A percentile compares a stretch with the other conserved stretches of the same genome.
Evolutionary conservation across 1,140 invertebrate species (phyloP).

Genomic region (Theocolax elegans): DNA sequence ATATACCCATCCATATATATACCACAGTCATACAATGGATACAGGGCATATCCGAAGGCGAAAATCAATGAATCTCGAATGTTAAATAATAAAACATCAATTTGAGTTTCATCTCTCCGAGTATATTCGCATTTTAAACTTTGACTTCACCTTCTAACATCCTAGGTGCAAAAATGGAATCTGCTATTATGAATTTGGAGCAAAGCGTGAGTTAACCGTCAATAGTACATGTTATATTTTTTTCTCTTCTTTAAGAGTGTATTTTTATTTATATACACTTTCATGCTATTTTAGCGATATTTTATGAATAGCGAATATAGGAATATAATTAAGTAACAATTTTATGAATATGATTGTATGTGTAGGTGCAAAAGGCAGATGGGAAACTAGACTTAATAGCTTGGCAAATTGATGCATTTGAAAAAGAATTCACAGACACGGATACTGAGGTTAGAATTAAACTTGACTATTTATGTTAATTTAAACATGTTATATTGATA

Average conservation of each 20-base stretch:
- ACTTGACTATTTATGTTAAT: constrained; percentile 3
- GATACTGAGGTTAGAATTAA: constrained; percentile 56
- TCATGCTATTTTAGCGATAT: neutral
- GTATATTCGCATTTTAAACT: constrained; percentile 10
- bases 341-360: constrained; percentile 31
- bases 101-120: constrained; percentile 4
- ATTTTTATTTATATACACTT: neutral
- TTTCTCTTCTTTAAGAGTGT: no score
- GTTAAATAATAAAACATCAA: constrained; percentile 49
- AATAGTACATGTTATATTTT: no score
- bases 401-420: constrained; percentile 65
- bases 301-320: neutral
- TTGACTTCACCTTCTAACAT: constrained; percentile 34
- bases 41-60: constrained; percentile 40
- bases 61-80: constrained; percentile 51
- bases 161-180: constrained; percentile 50
- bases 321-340: neutral
- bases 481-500: constrained; percentile 25
- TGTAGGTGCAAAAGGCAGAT: constrained; percentile 61
- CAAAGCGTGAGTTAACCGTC: constrained; percentile 58
- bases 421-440: constrained; percentile 63
- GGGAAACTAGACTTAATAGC: constrained; percentile 64
- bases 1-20: no score
- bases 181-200: constrained; percentile 56
- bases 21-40: no score